Percentiles rank a stretch among this genome's conserved stretches.
Conservation (phyloP, 2,888 invertebrate species). For the Lissonota sp. region DNA sequence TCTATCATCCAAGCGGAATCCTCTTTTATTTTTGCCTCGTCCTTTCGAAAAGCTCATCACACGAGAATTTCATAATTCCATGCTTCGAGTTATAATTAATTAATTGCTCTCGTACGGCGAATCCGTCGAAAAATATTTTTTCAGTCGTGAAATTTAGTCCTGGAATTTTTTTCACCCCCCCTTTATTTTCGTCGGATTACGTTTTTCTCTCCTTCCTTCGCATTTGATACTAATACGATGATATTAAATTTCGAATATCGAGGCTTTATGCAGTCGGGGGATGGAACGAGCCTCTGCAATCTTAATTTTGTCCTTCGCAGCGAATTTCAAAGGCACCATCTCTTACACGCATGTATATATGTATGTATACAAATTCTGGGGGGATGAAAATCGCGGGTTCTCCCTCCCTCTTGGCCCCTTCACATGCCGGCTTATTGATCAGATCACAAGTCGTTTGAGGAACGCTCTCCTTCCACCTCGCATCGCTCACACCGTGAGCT, state of each 20-base stretch:
- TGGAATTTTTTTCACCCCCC: neutral
- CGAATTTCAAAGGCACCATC: conserved; percentile 51
- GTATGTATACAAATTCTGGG: neutral
- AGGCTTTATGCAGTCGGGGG: neutral
- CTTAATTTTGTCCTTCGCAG: conserved; percentile 42
- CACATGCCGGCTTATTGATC: conserved; percentile 81
- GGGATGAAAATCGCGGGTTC: conserved; percentile 48
- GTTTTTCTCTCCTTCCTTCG: conserved; percentile 3
- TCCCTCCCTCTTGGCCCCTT: conserved; percentile 61
- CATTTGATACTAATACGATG: conserved; percentile 40
- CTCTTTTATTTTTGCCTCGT: neutral
- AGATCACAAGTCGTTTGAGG: conserved; percentile 81
- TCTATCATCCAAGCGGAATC: too few species aligned
- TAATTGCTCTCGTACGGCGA: neutral
- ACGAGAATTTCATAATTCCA: conserved; percentile 13
- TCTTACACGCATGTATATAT: conserved; percentile 32
- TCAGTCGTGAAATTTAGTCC: neutral
- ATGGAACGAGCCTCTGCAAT: conserved; percentile 21
- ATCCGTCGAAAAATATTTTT: neutral
- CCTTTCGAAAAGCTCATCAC: neutral
- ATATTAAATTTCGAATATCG: conserved; percentile 46
- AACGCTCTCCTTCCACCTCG: conserved; percentile 74
- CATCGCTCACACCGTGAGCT: neutral
- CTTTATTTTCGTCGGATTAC: neutral
- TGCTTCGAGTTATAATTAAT: neutral